Evolutionary conservation across 2,113 vertebrate species (phyloP), one percentile per base, ranked within the genome.

Genomic region (Sinocyclocheilus anshuiensis): DNA sequence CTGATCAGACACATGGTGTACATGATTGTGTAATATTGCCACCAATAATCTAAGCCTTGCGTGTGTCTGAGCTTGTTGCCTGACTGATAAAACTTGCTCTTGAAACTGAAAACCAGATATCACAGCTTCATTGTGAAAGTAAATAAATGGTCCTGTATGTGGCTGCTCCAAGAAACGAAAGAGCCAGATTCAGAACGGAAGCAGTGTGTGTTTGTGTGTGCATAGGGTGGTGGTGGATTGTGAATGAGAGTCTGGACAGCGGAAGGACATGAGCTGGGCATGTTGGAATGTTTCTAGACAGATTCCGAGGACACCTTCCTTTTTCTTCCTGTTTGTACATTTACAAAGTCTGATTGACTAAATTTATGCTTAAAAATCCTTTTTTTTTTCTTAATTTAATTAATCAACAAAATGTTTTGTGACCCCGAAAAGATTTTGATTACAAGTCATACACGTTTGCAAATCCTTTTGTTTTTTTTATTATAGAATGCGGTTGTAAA

Each of bases 201-300:
- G 24, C 59, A 84, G 80, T 77, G 85, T 69, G 33, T 63, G 72
- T 76, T 20, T 45, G 69, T 4, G 67, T 33, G 61, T 65, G 61
- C 18, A 39, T 33, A 5, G 55, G 59, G 79, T 78, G 85, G 84
- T 82, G 67, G 72, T 79, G 84, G 59, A 78, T 81, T 79, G 77
- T 45, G 6, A 77, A 79, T 61, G 39, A 48, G 88, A 84, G 88
- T 86, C 90, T 86, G 63, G 82, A 89, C 81, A 83, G 89, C 90
- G 92, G 75, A 87, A 91, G 87, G 90, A 89, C 86, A 86, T 89
- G 86, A 91, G 89, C 87, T 87, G 89, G 90, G 85, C 90, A 87
- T 89, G 26, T 20, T 86, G 94, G 92, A 94, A 93, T 93, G 93
- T 91, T 90, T 90, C 86, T 15, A 74, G 86, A 61, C 82, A 86